Percentiles rank a stretch among this genome's conserved stretches.
Conservation (phyloP, 2,113 vertebrate species). For the Thymallus thymallus region DNA sequence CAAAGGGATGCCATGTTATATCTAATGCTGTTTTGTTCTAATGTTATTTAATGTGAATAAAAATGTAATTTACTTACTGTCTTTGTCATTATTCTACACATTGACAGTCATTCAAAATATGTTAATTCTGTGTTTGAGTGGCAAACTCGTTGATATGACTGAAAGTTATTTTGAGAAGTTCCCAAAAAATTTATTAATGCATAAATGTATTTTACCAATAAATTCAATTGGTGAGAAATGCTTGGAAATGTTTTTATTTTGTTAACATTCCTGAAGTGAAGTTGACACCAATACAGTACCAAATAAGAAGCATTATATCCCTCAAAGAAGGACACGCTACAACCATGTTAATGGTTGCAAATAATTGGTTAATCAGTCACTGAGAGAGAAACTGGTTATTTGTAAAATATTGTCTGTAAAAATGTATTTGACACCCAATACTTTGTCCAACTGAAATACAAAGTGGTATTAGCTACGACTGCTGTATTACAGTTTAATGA, state of each 20-base stretch:
- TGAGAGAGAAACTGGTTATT: too few species aligned
- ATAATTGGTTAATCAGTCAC: too few species aligned
- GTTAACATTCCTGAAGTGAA: not conserved
- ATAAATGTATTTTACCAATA: not conserved
- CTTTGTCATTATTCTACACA: constrained; percentile 31
- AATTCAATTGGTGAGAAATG: not conserved
- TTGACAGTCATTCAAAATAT: constrained; percentile 7
- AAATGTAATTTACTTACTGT: constrained; percentile 18
- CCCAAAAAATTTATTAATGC: not conserved
- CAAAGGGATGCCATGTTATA: constrained; percentile 22
- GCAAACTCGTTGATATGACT: not conserved
- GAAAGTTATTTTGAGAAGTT: not conserved
- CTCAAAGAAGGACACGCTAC: too few species aligned
- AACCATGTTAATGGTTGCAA: too few species aligned
- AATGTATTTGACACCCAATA: too few species aligned
- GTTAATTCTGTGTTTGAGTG: constrained; percentile 1
- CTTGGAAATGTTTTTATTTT: not conserved
- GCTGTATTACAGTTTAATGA: too few species aligned
- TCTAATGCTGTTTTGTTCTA: constrained; percentile 24
- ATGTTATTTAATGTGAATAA: constrained; percentile 62
- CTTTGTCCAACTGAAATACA: too few species aligned
- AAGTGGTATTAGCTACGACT: too few species aligned
- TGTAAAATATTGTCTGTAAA: too few species aligned
- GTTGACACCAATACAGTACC: not conserved
- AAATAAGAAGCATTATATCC: too few species aligned